Evolutionary conservation across 2,797 vertebrate genomes (phyloP), one percentile per base, ranked within the genome.

Genomic region (Amazona ochrocephala): DNA sequence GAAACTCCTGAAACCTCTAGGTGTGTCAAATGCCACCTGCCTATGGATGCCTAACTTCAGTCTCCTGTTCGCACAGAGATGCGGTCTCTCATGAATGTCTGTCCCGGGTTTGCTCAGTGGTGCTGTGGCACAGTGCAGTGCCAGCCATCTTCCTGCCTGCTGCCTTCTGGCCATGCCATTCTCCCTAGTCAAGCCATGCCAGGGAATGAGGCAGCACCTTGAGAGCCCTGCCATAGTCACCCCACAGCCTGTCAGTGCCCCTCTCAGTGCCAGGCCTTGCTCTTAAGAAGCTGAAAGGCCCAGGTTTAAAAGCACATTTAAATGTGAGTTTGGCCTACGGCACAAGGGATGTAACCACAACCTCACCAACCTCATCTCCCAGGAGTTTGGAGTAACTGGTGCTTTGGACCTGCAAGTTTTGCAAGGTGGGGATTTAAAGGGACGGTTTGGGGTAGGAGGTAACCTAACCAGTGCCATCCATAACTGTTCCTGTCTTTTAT

Each of bases 1-100:
- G 16, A 68, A 82, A 8, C 48, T 53, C n/a, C 26, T n/a, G 64
- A 72, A 84, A 56, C 32, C 14, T 81, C 47, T 64, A 32, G 34
- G 22, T 47, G 12, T 56, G 60, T 62, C 47, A 73, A 17, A 54
- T 41, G 29, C 12, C 42, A 29, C 45, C 71, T 82, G 60, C 16
- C 22, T 1, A 1, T 26, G n/a, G 24, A 30, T 29, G 23, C 41
- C 78, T 75, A 30, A 56, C 48, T 41, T 67, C 21, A 3, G 13
- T 44, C 16, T 87, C 44, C 45, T 47, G 44, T 50, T 71, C 2
- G 1, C 3, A 15, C 30, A 44, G 32, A 61, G 51, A 24, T 71
- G 19, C 0, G 4, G 14, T 78, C n/a, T 9, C 41, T 60, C 0
- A 1, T 32, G 47, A 23, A 5, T 2, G 2, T 64, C 32, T 47